Evolutionary conservation across 1,140 invertebrate species (phyloP).

Genomic region (Cotesia vestalis): DNA sequence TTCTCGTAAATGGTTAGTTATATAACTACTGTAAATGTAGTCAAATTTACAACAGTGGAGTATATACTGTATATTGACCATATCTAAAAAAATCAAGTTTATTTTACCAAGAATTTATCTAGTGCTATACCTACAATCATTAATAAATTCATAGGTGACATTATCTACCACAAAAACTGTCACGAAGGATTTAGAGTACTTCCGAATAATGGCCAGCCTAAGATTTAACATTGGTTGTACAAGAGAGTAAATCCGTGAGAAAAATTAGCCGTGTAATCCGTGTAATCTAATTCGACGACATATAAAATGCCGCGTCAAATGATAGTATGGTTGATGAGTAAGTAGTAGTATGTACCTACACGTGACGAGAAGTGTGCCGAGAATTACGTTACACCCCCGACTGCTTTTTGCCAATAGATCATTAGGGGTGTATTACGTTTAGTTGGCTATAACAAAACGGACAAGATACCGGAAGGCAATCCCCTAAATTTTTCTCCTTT

Average conservation of each 20-base stretch:
- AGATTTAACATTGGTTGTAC: not conserved
- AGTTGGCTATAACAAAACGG: slow-evolving; percentile 19
- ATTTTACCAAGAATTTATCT: too few species aligned
- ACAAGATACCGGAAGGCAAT: slow-evolving; percentile 51
- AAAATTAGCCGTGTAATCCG: slow-evolving; percentile 58
- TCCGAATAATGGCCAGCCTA: not conserved
- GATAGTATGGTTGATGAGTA: slow-evolving; percentile 27
- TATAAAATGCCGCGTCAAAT: slow-evolving; percentile 49
- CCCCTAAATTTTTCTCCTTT: slow-evolving; percentile 25
- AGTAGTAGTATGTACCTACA: slow-evolving; percentile 38
- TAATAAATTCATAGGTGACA: too few species aligned
- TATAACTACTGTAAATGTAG: too few species aligned
- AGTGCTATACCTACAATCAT: too few species aligned
- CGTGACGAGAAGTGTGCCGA: slow-evolving; percentile 59
- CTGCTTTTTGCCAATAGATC: slow-evolving; percentile 55
- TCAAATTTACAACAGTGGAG: too few species aligned
- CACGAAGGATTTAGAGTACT: too few species aligned
- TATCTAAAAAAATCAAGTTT: too few species aligned
- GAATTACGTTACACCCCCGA: slow-evolving; percentile 55
- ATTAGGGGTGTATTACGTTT: slow-evolving; percentile 59
- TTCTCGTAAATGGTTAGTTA: too few species aligned
- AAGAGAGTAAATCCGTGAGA: slow-evolving; percentile 24
- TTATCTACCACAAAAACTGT: too few species aligned
- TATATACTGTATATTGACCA: too few species aligned
- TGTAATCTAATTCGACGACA: slow-evolving; percentile 52